Evolutionary conservation across 2,113 vertebrate genomes (phyloP), one percentile per base, ranked within the genome.

Genomic region (Myrmecophaga tridactyla): DNA sequence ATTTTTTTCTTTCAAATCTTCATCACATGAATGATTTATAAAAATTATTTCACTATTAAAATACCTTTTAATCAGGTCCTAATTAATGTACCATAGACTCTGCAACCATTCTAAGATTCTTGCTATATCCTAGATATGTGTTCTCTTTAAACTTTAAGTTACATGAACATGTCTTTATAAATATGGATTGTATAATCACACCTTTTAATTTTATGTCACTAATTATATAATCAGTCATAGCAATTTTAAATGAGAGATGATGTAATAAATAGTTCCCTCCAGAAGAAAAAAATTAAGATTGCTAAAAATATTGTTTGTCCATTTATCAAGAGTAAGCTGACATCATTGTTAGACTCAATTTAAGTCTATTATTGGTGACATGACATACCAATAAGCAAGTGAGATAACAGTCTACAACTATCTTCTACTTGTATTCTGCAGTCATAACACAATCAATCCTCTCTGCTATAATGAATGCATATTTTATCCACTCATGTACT

Each of bases 401-500:
- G 39, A 95, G 36, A 25, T 51, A 20, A 67, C 8, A 83, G 11
- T 56, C 27, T 85, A 73, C 11, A 87, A 76, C 20, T 72, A 86
- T 46, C 34, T 72, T 89, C 72, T 89, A 12, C 31, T 76, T 82
- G 12, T 58, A 76, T 60, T 86, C 85, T 88, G 93, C 75, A 36
- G 8, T 31, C 70, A 39, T 94, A 86, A 65, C 5, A 43, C 2
- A 15, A 88, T 87, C 34, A 60, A 63, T 78, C 12, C 11, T 86
- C 27, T 63, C 9, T 75, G 39, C 17, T 67, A 78, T 23, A 90
- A 94, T 86, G 7, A 94, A 43, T 60, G 15, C 58, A 6, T 21
- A 94, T 90, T 96, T 94, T 94, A 93, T 82, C 34, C 10, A 85
- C 36, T 34, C 46, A 78, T 48, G 23, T 53, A 89, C 86, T 96